Evolutionary conservation across 1,140 invertebrate genomes (phyloP).

Genomic region (Archivesica marissinica): DNA sequence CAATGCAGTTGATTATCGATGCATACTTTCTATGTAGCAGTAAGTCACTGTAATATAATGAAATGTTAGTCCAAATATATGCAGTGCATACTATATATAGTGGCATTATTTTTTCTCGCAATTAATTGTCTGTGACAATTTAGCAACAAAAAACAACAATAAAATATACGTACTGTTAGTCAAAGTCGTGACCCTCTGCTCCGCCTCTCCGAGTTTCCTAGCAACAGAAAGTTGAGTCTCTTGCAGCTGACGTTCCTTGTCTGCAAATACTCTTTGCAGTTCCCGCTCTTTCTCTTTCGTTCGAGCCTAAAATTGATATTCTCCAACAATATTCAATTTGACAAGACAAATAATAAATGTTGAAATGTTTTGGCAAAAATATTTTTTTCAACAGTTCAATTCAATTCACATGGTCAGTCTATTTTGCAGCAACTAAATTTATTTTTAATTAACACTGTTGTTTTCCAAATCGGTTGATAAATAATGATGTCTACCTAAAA

Average conservation of each 20-base stretch:
- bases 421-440: too few species aligned
- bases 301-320: conserved; percentile 76
- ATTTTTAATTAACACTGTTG: too few species aligned
- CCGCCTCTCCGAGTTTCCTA: conserved; percentile 84
- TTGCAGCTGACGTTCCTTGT: conserved; percentile 84
- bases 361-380: neutral
- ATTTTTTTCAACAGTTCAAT: neutral
- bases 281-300: conserved; percentile 84
- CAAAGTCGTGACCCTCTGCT: conserved; percentile 82
- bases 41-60: too few species aligned
- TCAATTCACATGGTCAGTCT: too few species aligned
- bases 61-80: too few species aligned
- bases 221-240: conserved; percentile 82
- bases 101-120: too few species aligned
- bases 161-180: conserved; percentile 78
- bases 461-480: neutral
- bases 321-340: conserved; percentile 29
- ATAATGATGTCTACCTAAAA: conserved; percentile 19
- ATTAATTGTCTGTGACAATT: neutral
- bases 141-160: too few species aligned
- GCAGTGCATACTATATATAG: too few species aligned
- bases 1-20: too few species aligned
- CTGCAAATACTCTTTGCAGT: conserved; percentile 82
- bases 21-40: too few species aligned
- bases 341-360: neutral